These are phyloP conservation scores for Pseudanteris insignis DNA, from an alignment of 2,888 invertebrate genomes.

Conservation along the genomic window DNA sequence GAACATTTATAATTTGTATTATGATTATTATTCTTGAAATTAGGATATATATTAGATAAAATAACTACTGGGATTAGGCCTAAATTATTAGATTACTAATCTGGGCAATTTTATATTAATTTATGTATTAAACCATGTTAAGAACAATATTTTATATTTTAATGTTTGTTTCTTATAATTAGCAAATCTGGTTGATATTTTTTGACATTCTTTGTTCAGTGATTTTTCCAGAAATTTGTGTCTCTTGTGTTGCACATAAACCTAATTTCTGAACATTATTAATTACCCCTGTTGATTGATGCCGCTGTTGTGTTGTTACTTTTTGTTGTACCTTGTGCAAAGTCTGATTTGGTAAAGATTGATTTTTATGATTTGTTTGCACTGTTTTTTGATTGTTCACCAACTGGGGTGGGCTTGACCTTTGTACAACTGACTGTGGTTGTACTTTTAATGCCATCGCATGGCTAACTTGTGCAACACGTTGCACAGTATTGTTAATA, in stretches of 20 bases:
- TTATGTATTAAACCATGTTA: too few relatives aligned
- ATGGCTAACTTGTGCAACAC: conserved; percentile 40
- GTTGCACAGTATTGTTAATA: conserved; percentile 52
- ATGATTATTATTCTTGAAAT: too few relatives aligned
- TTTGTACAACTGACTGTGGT: conserved; percentile 3
- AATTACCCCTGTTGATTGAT: conserved; percentile 30
- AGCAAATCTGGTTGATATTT: conserved; percentile 27
- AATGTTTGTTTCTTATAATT: too few relatives aligned
- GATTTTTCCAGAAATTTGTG: conserved; percentile 7
- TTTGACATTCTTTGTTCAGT: conserved; percentile 21
- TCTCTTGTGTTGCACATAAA: conserved; percentile 10
- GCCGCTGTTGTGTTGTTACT: conserved; percentile 48
- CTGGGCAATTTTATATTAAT: too few relatives aligned
- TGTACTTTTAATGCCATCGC: conserved; percentile 39
- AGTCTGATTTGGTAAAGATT: conserved; percentile 32
- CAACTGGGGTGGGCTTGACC: conserved; percentile 24
- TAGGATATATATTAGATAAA: too few relatives aligned
- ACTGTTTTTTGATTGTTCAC: conserved; percentile 53
- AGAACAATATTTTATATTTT: too few relatives aligned
- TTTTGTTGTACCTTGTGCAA: conserved; percentile 54
- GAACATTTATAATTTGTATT: too few relatives aligned
- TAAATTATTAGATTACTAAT: too few relatives aligned
- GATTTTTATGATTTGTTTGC: conserved; percentile 42
- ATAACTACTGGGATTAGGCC: too few relatives aligned
- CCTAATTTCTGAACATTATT: conserved; percentile 54